Evolutionary conservation across 1,140 invertebrate genomes (phyloP), one percentile per base, ranked within the genome.

Genomic region (Papilio polyxenes): DNA sequence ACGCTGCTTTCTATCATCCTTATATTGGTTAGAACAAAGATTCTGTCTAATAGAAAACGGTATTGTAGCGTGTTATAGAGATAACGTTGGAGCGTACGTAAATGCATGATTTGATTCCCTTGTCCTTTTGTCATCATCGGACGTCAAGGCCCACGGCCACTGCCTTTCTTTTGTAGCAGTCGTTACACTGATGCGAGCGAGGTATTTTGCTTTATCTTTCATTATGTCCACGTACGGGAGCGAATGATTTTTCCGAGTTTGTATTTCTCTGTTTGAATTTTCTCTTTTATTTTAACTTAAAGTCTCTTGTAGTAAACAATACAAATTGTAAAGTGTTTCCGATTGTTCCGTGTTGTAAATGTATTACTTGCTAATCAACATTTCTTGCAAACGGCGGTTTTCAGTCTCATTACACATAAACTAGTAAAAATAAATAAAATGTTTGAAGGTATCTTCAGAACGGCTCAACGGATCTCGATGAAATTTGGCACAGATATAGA

Each of bases 111-210:
- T 65, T 65, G 62, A 65, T 65, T 65, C 10, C 23, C 62, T 31
- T 13, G 62, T 65, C 62, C 62, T 65, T 65, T 72, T 72, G 65
- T 72, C 31, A 72, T 72, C 31, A 72, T 15, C 65, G 31, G 65
- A 72, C 65, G 8, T 72, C 31, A 72, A 69, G 65, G 65, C 65
- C 11, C 5, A 15, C 31, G 65, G 65, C 65, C 65, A 37, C 13
- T 72, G 23, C 4, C 65, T 37, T 72, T 72, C 65, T 72, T 72
- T 72, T 72, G 65, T 72, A 15, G 13, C 7, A 37, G 65, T 69
- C 62, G 10, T 17, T 72, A 72, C 13, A 40, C 3, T 72, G 31
- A 72, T 72, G 40, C 65, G 13, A 72, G 65, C 65, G 23, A 65
- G 10, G 20, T 23, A 72, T 31, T 72, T 72, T 72, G 31, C 65